Base-by-base conservation (phyloP, 2,113 vertebrate species). In the Campylomormyrus tamandua region DNA sequence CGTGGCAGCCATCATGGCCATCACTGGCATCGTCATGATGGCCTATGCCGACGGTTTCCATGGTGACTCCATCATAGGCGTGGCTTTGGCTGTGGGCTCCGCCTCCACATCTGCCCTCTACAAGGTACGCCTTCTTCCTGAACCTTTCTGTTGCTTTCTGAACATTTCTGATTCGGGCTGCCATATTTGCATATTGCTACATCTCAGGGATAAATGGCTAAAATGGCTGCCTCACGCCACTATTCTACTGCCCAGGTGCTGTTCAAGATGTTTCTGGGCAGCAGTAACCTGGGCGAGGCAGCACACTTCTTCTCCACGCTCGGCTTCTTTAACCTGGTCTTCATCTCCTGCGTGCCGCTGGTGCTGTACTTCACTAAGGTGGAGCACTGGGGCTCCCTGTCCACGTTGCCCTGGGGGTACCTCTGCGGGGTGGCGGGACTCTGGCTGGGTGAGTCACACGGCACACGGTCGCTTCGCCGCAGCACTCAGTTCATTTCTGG, bases 21-120 rank as follows among this genome's bases (percentile, higher is more conserved):
- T 99, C 93, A 98, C 98, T 0, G 98, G 98, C 6, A 99, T 99
- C 1, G 98, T 99, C 15, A 99, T 99, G 98, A 99, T 99, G 98
- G 98, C 98, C 0, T 99, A 99, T 90, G 98, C 98, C 58, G 98
- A 99, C 86, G 98, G 98, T 90, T 99, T 99, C 95, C 98, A 98
- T 70, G 97, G 98, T 0, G 98, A 99, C 92, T 99, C 98, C 0
- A 98, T 99, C 92, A 97, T 98, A 42, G 98, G 98, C 8, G 98
- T 99, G 88, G 98, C 98, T 0, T 95, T 99, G 87, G 98, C 98
- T 4, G 98, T 99, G 87, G 98, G 98, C 87, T 99, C 98, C 1
- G 98, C 98, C 89, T 99, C 98, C 7, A 99, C 98, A 0, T 99
- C 98, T 19, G 98, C 98, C 0, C 92, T 99, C 0, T 99, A 99